Percentiles rank a stretch among this genome's conserved stretches.
Conservation (phyloP, 2,797 vertebrate species). For the Psittacula derbiana region DNA sequence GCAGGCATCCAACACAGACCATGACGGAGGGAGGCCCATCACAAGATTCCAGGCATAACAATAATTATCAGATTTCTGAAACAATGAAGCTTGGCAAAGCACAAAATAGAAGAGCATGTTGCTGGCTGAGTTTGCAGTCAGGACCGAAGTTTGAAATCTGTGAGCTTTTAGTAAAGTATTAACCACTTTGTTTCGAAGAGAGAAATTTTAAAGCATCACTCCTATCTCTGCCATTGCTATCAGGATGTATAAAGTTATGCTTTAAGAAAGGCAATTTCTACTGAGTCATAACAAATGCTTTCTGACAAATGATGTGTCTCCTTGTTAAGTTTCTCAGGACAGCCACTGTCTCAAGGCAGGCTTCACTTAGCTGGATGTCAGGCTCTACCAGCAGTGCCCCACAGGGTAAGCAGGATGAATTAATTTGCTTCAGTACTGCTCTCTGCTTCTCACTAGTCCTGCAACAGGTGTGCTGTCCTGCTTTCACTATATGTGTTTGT, state of each 20-base stretch:
- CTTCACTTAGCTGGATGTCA: background rate
- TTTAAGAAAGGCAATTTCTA: background rate
- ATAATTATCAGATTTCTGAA: slow-evolving; percentile 18
- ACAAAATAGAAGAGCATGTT: background rate
- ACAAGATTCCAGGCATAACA: background rate
- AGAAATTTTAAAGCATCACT: background rate
- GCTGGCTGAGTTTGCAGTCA: background rate
- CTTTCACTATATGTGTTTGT: accelerated
- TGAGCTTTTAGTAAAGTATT: background rate
- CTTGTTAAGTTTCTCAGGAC: background rate
- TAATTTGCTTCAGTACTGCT: background rate
- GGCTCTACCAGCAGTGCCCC: background rate
- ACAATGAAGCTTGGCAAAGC: background rate
- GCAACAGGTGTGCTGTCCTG: background rate
- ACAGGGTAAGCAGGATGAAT: background rate
- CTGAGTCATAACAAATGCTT: background rate
- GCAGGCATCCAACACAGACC: background rate
- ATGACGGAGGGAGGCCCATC: background rate
- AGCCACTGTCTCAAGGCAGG: background rate
- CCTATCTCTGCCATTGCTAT: background rate
- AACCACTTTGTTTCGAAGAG: background rate
- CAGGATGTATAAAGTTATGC: background rate
- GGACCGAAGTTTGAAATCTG: background rate
- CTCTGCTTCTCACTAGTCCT: background rate
- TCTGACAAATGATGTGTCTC: background rate